phyloP scores from a whole-genome alignment of 2,113 vertebrate species.

The Kryptolebias marmoratus region DNA sequence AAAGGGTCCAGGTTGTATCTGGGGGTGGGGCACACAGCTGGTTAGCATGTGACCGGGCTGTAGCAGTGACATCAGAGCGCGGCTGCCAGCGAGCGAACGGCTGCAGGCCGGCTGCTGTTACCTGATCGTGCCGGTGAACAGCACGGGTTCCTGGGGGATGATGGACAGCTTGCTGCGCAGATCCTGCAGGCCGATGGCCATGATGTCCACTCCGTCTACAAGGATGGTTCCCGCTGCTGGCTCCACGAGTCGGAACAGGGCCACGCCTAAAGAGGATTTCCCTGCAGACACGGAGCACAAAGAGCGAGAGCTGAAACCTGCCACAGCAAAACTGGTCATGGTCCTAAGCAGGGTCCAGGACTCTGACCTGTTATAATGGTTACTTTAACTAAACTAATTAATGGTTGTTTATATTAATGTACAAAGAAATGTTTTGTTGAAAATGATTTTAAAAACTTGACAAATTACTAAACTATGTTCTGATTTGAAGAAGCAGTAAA shows the following conservation, averaged over 20 bases:
- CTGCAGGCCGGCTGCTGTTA: conserved; percentile 37
- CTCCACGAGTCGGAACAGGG: conserved; percentile 83
- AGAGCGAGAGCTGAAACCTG: neutral
- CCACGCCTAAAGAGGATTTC: conserved; percentile 83
- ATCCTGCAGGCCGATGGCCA: conserved; percentile 77
- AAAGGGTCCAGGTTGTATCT: conserved; percentile 85
- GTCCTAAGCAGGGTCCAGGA: no score
- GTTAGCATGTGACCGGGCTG: neutral
- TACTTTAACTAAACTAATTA: no score
- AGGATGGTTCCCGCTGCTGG: conserved; percentile 77
- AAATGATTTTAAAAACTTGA: no score
- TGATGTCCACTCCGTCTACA: conserved; percentile 80
- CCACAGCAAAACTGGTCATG: neutral
- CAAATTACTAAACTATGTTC: no score
- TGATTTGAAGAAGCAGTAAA: no score
- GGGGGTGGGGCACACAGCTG: conserved; percentile 1
- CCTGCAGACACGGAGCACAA: conserved; percentile 65
- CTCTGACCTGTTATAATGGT: no score
- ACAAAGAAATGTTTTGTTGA: no score
- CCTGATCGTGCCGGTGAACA: conserved; percentile 86
- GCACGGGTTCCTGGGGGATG: conserved; percentile 86
- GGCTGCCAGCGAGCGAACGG: no score
- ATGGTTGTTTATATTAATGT: no score
- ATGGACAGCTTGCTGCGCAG: conserved; percentile 83
- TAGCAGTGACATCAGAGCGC: rapidly evolving